Percentiles rank a stretch among this genome's conserved stretches.
Evolutionary conservation across 1,140 invertebrate species (phyloP).

Genomic region (Oryzaephilus surinamensis): DNA sequence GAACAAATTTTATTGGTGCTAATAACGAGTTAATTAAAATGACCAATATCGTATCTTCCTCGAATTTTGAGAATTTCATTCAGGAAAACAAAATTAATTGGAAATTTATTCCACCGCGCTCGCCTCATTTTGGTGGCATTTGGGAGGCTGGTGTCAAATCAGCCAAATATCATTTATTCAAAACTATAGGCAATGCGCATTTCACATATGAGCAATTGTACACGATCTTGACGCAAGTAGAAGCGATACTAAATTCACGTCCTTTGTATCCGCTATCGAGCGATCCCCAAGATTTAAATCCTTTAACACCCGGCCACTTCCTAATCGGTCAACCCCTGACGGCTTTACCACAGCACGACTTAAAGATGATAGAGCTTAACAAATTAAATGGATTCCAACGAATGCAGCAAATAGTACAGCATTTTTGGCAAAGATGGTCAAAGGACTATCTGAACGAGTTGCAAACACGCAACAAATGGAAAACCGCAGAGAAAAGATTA

Average conservation of each 20-base stretch:
- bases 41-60: background rate
- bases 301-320: slow-evolving; percentile 29
- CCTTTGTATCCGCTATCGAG: slow-evolving; percentile 21
- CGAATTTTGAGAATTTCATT: background rate
- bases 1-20: slow-evolving; percentile 10
- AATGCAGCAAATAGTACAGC: slow-evolving; percentile 23
- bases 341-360: slow-evolving; percentile 23
- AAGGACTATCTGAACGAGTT: slow-evolving; percentile 28
- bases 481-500: slow-evolving; percentile 2
- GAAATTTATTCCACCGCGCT: slow-evolving; percentile 10
- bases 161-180: slow-evolving; percentile 9
- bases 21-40: slow-evolving; percentile 1
- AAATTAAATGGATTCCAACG: slow-evolving; percentile 16
- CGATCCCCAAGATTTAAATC: slow-evolving; percentile 15
- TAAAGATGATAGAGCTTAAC: slow-evolving; percentile 6
- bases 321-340: slow-evolving; percentile 21
- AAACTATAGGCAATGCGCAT: slow-evolving; percentile 8
- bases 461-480: slow-evolving; percentile 27
- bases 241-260: slow-evolving; percentile 32
- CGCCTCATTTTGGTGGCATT: slow-evolving; percentile 14
- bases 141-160: slow-evolving; percentile 12
- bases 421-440: slow-evolving; percentile 31
- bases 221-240: slow-evolving; percentile 14
- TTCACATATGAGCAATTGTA: slow-evolving; percentile 14
- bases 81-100: slow-evolving; percentile 13